Percentiles rank a stretch among this genome's conserved stretches.
phyloP scores from a whole-genome alignment of 1,140 invertebrate genomes.

The Cyclina sinensis region DNA sequence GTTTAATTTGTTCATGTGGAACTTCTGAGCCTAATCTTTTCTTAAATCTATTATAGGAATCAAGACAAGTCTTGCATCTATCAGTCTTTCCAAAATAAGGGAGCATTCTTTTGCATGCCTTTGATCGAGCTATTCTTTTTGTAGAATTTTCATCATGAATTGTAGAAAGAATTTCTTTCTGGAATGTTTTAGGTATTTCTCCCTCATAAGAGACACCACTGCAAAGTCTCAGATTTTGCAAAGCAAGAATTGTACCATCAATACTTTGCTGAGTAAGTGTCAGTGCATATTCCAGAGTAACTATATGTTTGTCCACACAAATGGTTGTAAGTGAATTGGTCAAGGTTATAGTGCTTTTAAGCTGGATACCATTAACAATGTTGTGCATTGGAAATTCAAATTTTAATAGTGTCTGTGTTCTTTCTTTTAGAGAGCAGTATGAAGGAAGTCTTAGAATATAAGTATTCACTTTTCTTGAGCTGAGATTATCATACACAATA shows the following conservation, averaged over 20 bases:
- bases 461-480: not conserved
- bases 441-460: too few relatives aligned
- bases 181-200: conserved; percentile 37
- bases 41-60: conserved; percentile 32
- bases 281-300: not conserved
- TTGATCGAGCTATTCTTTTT: not conserved
- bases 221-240: conserved; percentile 46
- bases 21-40: not conserved
- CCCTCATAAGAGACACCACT: too few relatives aligned
- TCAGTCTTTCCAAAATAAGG: conserved; percentile 26
- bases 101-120: conserved; percentile 2
- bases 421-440: not conserved
- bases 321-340: not conserved
- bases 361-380: not conserved
- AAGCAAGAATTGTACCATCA: conserved; percentile 26
- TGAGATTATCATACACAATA: conserved; percentile 24
- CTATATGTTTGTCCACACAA: not conserved
- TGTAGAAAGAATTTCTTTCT: not conserved
- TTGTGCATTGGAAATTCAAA: not conserved
- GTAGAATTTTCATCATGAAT: conserved; percentile 13
- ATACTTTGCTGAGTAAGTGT: conserved; percentile 18
- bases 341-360: conserved; percentile 16
- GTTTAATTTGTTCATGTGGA: too few relatives aligned
- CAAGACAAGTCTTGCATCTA: conserved; percentile 26
- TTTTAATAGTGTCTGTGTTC: not conserved